Conservation (phyloP, 2,888 invertebrate species). For the Stenodema calcarata region DNA sequence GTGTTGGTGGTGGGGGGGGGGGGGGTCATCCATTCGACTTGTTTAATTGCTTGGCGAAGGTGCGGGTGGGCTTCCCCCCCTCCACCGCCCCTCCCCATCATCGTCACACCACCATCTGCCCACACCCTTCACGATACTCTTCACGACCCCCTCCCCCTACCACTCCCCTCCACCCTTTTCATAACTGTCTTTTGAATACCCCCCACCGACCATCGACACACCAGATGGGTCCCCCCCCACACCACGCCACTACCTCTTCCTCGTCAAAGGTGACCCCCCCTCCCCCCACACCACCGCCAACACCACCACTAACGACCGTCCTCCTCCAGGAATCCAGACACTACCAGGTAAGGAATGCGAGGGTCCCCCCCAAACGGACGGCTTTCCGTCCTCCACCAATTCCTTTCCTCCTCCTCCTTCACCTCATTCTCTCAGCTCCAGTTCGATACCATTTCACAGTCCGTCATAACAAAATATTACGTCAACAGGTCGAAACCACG, state of each 20-base stretch:
- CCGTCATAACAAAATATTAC: neutral
- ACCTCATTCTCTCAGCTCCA: neutral
- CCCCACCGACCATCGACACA: neutral
- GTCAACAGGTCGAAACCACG: too few species aligned
- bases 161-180: neutral
- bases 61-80: conserved; percentile 16
- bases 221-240: neutral
- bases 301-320: too few species aligned
- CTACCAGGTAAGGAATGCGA: neutral
- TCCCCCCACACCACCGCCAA: neutral
- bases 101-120: too few species aligned
- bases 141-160: too few species aligned
- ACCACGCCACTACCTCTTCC: neutral
- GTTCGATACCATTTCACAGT: neutral
- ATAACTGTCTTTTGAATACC: neutral
- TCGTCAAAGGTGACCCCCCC: neutral
- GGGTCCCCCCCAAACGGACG: neutral
- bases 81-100: too few species aligned
- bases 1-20: neutral
- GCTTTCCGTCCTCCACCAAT: neutral
- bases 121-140: too few species aligned
- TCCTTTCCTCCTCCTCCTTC: too few species aligned
- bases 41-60: conserved; percentile 28
- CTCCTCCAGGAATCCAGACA: neutral
- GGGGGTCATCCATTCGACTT: neutral